phyloP scores from a whole-genome alignment of 2,797 vertebrate genomes.

The Falco cherrug region DNA sequence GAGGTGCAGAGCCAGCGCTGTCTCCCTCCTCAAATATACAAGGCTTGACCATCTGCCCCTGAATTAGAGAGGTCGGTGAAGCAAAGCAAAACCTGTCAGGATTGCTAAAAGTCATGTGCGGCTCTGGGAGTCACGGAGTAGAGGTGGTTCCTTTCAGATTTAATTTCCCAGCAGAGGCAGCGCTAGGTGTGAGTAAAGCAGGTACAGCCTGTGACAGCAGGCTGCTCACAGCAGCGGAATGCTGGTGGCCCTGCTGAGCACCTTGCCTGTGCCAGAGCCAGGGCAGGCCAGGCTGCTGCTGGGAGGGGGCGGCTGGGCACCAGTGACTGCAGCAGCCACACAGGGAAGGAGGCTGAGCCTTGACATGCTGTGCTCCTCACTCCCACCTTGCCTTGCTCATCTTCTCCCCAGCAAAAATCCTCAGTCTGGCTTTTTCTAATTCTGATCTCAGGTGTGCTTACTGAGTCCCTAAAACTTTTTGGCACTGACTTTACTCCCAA shows the following conservation, averaged over 20 bases:
- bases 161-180: conserved; percentile 18
- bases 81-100: not conserved
- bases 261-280: not conserved
- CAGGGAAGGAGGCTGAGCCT: not conserved
- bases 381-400: not conserved
- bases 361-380: not conserved
- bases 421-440: not conserved
- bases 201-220: not conserved
- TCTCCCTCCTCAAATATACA: not conserved
- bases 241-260: not conserved
- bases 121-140: not conserved
- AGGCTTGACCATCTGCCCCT: not conserved
- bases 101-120: rapidly evolving
- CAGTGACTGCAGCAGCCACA: not conserved
- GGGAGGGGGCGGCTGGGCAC: rapidly evolving
- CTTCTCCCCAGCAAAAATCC: not conserved
- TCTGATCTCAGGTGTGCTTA: not conserved
- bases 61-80: not conserved
- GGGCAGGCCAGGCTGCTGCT: not conserved
- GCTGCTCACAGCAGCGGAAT: not conserved
- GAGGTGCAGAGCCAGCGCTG: not conserved
- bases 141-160: not conserved
- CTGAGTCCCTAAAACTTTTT: not conserved
- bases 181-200: not conserved
- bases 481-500: not conserved